Base-by-base conservation (phyloP, 2,888 invertebrate genomes). In the Caenorhabditis macrosperma region DNA sequence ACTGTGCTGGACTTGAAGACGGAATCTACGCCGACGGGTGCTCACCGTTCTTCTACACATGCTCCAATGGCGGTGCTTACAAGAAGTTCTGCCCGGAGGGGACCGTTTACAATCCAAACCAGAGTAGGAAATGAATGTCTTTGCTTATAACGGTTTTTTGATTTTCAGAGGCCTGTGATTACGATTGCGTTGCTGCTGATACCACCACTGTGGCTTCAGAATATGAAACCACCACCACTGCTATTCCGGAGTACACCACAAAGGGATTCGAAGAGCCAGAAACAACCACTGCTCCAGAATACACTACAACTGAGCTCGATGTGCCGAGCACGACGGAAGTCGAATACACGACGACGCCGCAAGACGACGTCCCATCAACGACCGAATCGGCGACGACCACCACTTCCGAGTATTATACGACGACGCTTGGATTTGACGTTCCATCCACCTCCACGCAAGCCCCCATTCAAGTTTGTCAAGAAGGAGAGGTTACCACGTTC, bases 1-100 rank as follows among this genome's bases (percentile, higher is more conserved):
- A 80, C 20, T 80, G 80, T 38, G 59, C 59, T n/a, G 75, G 66
- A n/a, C 41, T 52, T 4, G 64, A 66, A 5, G 67, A 72, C 33
- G 81, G 81, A 41, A 64, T 64, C 44, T 81, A 83, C 50, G 81
- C 78, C 15, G 59, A 76, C 10, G 83, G 83, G 7, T 83, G 83
- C 60, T 63, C 71, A 1, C 55, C 64, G 26, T 30, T 72, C 38
- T 83, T 72, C 77, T 81, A 66, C 66, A 41, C 52, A 2, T 83
- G 83, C 41, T 15, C 33, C 28, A 78, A 75, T 15, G 59, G 67
- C 24, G 28, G 61, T 15, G 61, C 72, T 2, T 57, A 48, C 41
- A 64, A 68, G n/a, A 59, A 59, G 26, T 44, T 50, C 10, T 83
- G 83, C 48, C 81, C 81, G 30, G 41, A 22, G 9, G 72, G 66